Conservation (phyloP, 2,113 vertebrate genomes). For the Silurus glanis region DNA sequence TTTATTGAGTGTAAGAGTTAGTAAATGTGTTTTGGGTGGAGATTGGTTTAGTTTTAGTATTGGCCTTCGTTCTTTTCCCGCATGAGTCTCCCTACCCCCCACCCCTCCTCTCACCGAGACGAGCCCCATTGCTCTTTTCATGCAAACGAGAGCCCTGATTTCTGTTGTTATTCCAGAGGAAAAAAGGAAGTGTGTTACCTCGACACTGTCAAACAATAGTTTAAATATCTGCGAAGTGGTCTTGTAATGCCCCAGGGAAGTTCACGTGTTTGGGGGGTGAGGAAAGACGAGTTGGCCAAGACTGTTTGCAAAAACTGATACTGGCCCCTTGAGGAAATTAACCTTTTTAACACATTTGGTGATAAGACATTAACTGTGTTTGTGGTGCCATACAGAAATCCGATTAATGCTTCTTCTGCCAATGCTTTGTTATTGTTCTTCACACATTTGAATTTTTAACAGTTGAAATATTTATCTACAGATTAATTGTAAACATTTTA, state of each 20-base stretch:
- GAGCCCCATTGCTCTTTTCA: conserved; percentile 72
- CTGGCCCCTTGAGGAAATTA: conserved; percentile 22
- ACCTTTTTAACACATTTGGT: conserved; percentile 38
- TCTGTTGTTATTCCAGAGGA: conserved; percentile 81
- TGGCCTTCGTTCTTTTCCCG: conserved; percentile 64
- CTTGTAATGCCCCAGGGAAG: conserved; percentile 69
- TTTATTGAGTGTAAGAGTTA: neutral
- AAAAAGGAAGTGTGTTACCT: conserved; percentile 78
- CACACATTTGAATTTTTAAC: neutral
- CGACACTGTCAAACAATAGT: conserved; percentile 74
- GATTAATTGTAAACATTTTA: neutral
- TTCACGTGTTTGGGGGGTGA: conserved; percentile 48
- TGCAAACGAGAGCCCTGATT: conserved; percentile 73
- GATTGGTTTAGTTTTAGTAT: conserved; percentile 59
- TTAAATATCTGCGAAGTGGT: conserved; percentile 75
- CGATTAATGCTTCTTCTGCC: neutral
- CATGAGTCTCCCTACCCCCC: conserved; percentile 54
- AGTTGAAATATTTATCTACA: neutral
- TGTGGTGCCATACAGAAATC: conserved; percentile 27
- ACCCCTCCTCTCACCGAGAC: conserved; percentile 19
- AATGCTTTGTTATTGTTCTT: neutral
- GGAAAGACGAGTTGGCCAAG: conserved; percentile 18
- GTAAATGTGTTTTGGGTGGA: neutral
- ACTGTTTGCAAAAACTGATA: conserved; percentile 41
- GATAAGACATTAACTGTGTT: conserved; percentile 36